A percentile compares a stretch with the other conserved stretches of the same genome.
Conservation (phyloP, 2,888 invertebrate genomes). For the Nomada ferruginata region DNA sequence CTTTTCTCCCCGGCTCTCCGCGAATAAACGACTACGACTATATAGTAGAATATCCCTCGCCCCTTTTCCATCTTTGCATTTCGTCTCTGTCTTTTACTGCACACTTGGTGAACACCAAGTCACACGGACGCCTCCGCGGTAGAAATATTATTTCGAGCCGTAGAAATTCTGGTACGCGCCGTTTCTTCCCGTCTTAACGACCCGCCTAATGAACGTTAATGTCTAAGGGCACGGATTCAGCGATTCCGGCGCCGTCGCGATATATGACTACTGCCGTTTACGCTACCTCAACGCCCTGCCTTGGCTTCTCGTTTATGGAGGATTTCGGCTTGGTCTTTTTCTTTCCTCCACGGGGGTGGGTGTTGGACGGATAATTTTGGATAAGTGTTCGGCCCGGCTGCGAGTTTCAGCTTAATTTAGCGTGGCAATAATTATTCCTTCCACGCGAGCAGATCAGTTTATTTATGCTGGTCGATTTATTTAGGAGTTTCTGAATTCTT, state of each 20-base stretch:
- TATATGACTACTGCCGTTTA: slow-evolving; percentile 26
- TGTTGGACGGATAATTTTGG: too few relatives aligned
- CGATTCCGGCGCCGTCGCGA: slow-evolving; percentile 48
- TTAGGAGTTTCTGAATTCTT: too few relatives aligned
- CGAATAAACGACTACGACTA: slow-evolving; percentile 46
- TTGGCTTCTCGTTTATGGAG: not conserved
- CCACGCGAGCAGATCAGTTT: too few relatives aligned
- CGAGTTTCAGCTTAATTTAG: too few relatives aligned
- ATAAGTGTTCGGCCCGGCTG: too few relatives aligned
- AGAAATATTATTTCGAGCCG: slow-evolving; percentile 66
- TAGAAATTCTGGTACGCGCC: slow-evolving; percentile 54
- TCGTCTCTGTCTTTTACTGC: not conserved
- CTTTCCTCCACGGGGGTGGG: too few relatives aligned
- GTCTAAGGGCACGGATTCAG: slow-evolving; percentile 44
- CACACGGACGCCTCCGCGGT: slow-evolving; percentile 50
- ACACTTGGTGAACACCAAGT: slow-evolving; percentile 1
- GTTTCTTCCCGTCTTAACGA: slow-evolving; percentile 57
- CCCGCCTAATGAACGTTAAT: slow-evolving; percentile 62
- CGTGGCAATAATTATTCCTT: too few relatives aligned
- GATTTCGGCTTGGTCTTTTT: not conserved
- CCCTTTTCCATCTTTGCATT: not conserved
- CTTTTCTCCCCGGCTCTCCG: slow-evolving; percentile 38
- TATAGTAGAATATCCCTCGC: not conserved
- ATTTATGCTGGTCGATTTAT: too few relatives aligned
- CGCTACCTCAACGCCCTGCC: slow-evolving; percentile 15